Evolutionary conservation across 2,113 vertebrate species (phyloP).

Genomic region (Pluvialis apricaria): DNA sequence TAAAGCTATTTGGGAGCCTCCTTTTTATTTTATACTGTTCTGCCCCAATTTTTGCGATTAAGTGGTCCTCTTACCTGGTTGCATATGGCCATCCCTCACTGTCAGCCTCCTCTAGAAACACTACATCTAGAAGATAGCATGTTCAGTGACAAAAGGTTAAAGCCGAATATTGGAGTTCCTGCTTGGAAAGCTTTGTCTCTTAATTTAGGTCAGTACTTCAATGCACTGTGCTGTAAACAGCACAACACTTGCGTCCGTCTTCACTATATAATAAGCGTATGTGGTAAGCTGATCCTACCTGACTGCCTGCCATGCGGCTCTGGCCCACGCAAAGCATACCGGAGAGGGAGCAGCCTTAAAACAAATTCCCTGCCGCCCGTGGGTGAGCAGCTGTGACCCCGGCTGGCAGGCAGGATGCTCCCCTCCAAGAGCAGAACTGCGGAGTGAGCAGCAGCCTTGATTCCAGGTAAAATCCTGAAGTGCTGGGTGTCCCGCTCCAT

Average conservation of each 20-base stretch:
- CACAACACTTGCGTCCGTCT: background rate
- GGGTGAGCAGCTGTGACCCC: background rate
- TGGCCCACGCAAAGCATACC: background rate
- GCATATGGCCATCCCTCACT: background rate
- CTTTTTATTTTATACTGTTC: background rate
- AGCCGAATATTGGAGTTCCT: background rate
- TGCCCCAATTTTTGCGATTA: background rate
- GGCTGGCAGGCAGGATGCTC: background rate
- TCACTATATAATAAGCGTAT: background rate
- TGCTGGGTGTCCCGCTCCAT: background rate
- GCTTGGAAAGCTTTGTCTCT: background rate
- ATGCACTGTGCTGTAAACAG: background rate
- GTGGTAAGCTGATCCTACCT: background rate
- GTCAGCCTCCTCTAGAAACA: background rate
- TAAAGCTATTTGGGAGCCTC: background rate
- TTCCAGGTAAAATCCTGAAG: background rate
- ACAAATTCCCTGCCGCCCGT: background rate
- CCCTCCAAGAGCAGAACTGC: background rate
- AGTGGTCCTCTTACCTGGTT: background rate
- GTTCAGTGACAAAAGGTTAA: background rate
- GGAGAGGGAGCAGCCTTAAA: background rate
- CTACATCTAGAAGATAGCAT: fast-evolving
- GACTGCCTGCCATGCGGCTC: background rate
- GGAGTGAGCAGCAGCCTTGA: background rate
- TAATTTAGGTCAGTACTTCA: constrained; percentile 1